Percentiles rank a stretch among this genome's conserved stretches.
phyloP scores from a whole-genome alignment of 2,797 vertebrate genomes.

The Pristis pectinata region DNA sequence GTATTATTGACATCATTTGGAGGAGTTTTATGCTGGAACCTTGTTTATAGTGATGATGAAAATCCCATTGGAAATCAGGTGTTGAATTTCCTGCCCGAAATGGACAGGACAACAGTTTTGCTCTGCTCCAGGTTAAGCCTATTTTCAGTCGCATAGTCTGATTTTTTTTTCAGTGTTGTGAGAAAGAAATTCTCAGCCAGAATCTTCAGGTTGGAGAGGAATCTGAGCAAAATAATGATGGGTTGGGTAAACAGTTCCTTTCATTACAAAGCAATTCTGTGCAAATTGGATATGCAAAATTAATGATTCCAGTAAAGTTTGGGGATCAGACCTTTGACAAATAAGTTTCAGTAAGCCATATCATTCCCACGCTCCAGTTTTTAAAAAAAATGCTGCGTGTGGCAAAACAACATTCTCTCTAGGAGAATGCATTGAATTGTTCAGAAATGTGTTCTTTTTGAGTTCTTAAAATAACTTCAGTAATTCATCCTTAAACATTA shows the following conservation, averaged over 20 bases:
- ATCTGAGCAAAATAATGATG: neutral
- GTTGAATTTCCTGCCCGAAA: no score
- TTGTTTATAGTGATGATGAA: no score
- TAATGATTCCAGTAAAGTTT: neutral
- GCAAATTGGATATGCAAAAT: neutral
- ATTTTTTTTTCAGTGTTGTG: no score
- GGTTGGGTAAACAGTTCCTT: neutral
- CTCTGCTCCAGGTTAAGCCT: no score
- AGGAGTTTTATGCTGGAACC: no score
- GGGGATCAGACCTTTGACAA: neutral
- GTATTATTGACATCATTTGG: no score
- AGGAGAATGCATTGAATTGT: neutral
- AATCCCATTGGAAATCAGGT: no score
- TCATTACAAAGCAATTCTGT: neutral
- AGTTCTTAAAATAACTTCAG: neutral
- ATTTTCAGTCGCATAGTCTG: no score
- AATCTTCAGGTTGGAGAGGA: neutral
- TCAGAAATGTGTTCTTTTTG: neutral
- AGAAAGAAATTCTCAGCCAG: no score
- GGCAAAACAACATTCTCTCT: neutral
- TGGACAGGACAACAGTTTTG: no score
- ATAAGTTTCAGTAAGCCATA: neutral
- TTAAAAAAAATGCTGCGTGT: constrained; percentile 12
- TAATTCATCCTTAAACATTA: neutral
- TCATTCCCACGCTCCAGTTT: neutral